These are phyloP conservation scores for Enhydra lutris DNA, from an alignment of 2,113 vertebrate genomes.

Conservation along the genomic window DNA sequence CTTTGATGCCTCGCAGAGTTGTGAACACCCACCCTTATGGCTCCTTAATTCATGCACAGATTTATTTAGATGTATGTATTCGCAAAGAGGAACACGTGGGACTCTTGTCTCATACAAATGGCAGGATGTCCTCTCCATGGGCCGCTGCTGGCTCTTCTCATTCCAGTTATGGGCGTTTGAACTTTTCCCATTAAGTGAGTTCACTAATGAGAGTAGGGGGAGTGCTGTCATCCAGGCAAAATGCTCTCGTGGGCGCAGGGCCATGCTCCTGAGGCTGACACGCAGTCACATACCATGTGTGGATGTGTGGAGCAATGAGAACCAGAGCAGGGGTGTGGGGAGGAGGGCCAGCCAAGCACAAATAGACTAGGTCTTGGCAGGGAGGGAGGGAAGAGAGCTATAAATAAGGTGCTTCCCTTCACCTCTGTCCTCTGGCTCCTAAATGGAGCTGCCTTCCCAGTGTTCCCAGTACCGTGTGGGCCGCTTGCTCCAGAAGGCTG, in stretches of 20 bases:
- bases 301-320: not conserved
- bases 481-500: not conserved
- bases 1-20: not conserved
- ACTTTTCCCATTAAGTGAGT: not conserved
- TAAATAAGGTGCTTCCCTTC: not conserved
- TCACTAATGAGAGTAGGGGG: not conserved
- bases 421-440: not conserved
- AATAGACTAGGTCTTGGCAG: not conserved
- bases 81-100: not conserved
- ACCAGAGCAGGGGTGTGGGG: not conserved
- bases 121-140: rapidly evolving
- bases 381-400: not conserved
- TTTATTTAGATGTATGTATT: not conserved
- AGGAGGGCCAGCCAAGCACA: not conserved
- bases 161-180: not conserved
- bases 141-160: no score
- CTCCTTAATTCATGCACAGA: not conserved
- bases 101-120: not conserved
- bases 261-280: not conserved
- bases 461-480: rapidly evolving
- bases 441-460: not conserved
- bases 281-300: not conserved
- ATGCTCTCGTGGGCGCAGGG: not conserved
- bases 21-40: no score
- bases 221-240: not conserved